phyloP scores from a whole-genome alignment of 2,113 vertebrate species.

The Xiphophorus hellerii region DNA sequence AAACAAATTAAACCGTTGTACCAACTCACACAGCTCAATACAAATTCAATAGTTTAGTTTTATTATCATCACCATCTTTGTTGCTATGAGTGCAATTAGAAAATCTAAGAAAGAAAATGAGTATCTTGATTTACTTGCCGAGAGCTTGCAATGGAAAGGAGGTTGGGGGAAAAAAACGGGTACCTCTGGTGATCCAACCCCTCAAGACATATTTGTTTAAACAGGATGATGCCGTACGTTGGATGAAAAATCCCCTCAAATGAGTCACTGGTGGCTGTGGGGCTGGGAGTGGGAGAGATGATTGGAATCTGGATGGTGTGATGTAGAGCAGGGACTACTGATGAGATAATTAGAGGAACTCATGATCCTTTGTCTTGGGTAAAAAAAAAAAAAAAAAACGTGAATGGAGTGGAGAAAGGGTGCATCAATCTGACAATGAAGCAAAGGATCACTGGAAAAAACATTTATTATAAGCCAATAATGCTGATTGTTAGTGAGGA shows the following conservation, averaged over 20 bases:
- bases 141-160: neutral
- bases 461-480: neutral
- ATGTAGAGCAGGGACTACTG: slow-evolving; percentile 11
- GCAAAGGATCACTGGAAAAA: neutral
- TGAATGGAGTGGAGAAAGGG: slow-evolving; percentile 5
- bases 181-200: neutral
- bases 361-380: slow-evolving; percentile 8
- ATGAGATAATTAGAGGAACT: slow-evolving; percentile 16
- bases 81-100: neutral
- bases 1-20: neutral
- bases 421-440: slow-evolving; percentile 6
- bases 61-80: neutral
- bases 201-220: neutral
- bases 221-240: slow-evolving; percentile 6
- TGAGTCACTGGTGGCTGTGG: neutral
- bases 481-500: neutral
- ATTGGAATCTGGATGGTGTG: slow-evolving; percentile 16
- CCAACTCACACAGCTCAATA: neutral
- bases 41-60: neutral
- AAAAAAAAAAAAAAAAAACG: slow-evolving; percentile 1
- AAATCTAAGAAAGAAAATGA: neutral
- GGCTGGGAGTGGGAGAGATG: neutral
- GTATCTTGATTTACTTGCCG: neutral
- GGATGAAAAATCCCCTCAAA: slow-evolving; percentile 3
- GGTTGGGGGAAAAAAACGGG: neutral